Base-by-base conservation (phyloP, 2,888 invertebrate species). In the Meta bourneti region DNA sequence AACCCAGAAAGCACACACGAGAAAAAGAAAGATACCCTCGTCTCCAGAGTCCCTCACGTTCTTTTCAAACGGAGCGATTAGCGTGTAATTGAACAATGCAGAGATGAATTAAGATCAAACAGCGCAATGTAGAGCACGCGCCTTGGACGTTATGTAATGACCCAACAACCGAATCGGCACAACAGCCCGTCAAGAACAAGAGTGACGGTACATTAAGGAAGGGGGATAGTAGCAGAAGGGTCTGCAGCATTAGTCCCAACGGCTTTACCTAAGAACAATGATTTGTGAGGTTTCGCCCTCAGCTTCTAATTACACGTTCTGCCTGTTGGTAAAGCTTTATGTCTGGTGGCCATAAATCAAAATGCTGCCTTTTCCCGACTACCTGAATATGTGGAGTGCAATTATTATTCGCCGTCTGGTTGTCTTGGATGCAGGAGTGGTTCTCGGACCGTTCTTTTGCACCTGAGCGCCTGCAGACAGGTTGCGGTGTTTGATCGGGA, bases 271-370 rank as follows among this genome's bases (percentile, higher is more conserved):
- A 54, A 87, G 87, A 84, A 90, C 83, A 90, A 90, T 85, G 90
- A 90, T 90, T 90, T 84, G 84, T 61, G 70, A 84, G 90, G 84
- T 83, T 90, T 90, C 74, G 90, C 90, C 85, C 85, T 81, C 70
- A 85, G 90, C 80, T 80, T 90, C 90, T 90, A 90, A 90, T 90
- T 90, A 90, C 85, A 81, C 74, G 85, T 86, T 80, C 82, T 77
- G 82, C 74, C 77, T 77, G 82, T 83, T 80, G 85, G 79, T 75
- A 90, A 85, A 74, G 85, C 85, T 90, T 90, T 90, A 90, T 85
- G 90, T 85, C 90, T 90, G 85, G 75, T 74, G 48, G 69, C 70
- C 81, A 90, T 90, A 90, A 90, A 90, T 90, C 90, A 90, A 85
- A 85, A 74, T 75, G 78, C 90, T 75, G 48, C 90, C 90, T 90